Evolutionary conservation across 2,888 invertebrate species (phyloP), one percentile per base, ranked within the genome.

Genomic region (Cantharis nigra): DNA sequence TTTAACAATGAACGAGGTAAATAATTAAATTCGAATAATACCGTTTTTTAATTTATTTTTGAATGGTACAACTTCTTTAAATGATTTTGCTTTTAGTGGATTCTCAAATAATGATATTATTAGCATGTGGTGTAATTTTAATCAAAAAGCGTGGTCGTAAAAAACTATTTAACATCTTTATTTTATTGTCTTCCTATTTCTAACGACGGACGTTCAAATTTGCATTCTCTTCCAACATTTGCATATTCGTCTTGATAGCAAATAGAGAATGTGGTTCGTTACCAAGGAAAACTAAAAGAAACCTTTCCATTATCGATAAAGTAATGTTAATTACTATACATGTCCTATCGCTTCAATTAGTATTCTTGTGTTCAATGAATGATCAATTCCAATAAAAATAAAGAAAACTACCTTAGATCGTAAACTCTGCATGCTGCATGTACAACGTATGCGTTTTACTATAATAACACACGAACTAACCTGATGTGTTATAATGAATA

Each of bases 1-100:
- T 64, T 67, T 67, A 23, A 67, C 26, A n/a, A 73, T 73, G 73
- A 67, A 73, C 69, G 73, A 73, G 73, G 73, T 73, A 69, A 67
- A 67, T 26, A 26, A 26, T 30, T 70, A 9, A 33, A 49, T 70
- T 28, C 70, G 10, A 67, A 67, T 23, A 69, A 16, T 30, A n/a
- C 14, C 20, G 26, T 14, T 49, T 70, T 26, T 49, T 7, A n/a
- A n/a, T 49, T 49, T 33, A 13, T 33, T 33, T 4, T 33, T 33
- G 3, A 13, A 33, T 13, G 11, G 33, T 13, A 33, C 4, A 13
- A 33, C 33, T 33, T 33, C 4, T 33, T 33, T 3, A 13, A 33
- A 3, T 11, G 33, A 11, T 11, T 30, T 11, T 30, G 11, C 33
- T 3, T 13, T 33, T 33, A 11, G n/a, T 49, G 49, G n/a, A 49